Evolutionary conservation across 1,140 invertebrate species (phyloP), one percentile per base, ranked within the genome.

Genomic region (Habropoda laboriosa): DNA sequence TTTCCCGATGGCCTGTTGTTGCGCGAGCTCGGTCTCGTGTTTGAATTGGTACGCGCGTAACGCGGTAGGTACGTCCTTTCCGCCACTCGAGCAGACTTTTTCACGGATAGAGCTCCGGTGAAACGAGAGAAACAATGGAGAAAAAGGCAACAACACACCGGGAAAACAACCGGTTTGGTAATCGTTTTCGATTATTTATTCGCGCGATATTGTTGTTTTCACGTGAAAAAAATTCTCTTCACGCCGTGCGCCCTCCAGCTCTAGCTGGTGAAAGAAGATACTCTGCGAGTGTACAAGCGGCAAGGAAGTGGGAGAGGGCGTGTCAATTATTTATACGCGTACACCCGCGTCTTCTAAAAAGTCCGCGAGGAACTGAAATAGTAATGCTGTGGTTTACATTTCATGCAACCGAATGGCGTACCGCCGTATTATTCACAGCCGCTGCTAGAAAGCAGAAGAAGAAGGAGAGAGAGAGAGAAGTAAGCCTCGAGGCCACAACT

Each of bases 331-430:
- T 85, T 77, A 82, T 67, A 63, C 71, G 68, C 75, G 75, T 68
- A 72, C 45, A 12, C 70, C 42, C 35, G 24, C 35, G 49, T 45
- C 27, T 42, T 38, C 24, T 21, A 45, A 79, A 71, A 76, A 85
- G 68, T 78, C 38, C 73, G 74, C 61, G 42, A 35, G 32, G 42
- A 24, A 30, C 67, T 86, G 68, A 86, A 85, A 86, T 75, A 78
- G 79, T 86, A 85, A 85, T 77, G 82, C 70, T 18, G n/a, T 47
- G 83, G 67, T 86, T 86, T 86, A 86, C 84, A 79, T 86, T 86
- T 86, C 64, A 63, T 76, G 84, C 66, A 74, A 73, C 70, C 64
- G 82, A 84, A 76, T 45, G 66, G 58, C 68, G 51, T 35, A 30
- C 42, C 61, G 45, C 35, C 67, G 51, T 85, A 86, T 86, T 86